Evolutionary conservation across 2,888 invertebrate species (phyloP).

Genomic region (Gymnocheta viridis): DNA sequence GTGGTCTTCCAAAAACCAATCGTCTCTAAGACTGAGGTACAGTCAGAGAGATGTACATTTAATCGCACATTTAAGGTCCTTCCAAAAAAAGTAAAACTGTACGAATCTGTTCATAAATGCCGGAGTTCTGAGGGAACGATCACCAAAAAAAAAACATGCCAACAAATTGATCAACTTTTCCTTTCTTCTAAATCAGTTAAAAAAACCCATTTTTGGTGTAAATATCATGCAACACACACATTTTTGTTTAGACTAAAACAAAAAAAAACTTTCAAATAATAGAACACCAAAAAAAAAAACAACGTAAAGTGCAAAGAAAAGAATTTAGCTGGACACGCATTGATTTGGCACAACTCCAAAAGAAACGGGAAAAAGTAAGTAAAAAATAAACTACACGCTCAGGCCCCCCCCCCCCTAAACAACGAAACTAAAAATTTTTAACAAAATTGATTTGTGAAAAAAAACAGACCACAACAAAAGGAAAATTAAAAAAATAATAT

Average conservation of each 20-base stretch:
- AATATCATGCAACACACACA: neutral
- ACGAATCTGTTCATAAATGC: no score
- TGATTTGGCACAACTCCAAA: slow-evolving; percentile 61
- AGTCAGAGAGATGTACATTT: no score
- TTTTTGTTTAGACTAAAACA: neutral
- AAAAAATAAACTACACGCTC: neutral
- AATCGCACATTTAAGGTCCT: no score
- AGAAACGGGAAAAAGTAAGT: slow-evolving; percentile 4
- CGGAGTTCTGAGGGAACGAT: no score
- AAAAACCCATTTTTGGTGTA: neutral
- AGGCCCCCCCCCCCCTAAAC: slow-evolving; percentile 46
- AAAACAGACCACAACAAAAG: slow-evolving; percentile 29
- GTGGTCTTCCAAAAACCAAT: no score
- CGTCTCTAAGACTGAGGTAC: no score
- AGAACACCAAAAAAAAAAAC: slow-evolving; percentile 3
- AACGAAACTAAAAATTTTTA: slow-evolving; percentile 46
- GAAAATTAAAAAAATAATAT: neutral
- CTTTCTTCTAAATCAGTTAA: slow-evolving; percentile 2
- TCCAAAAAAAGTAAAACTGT: no score
- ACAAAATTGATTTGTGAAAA: slow-evolving; percentile 63
- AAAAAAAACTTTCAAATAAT: slow-evolving; percentile 1
- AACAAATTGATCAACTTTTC: no score
- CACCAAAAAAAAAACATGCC: no score
- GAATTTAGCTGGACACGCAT: slow-evolving; percentile 60
- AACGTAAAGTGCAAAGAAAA: slow-evolving; percentile 36